Evolutionary conservation across 2,113 vertebrate species (phyloP), one percentile per base, ranked within the genome.

Genomic region (Datnioides undecimradiatus): DNA sequence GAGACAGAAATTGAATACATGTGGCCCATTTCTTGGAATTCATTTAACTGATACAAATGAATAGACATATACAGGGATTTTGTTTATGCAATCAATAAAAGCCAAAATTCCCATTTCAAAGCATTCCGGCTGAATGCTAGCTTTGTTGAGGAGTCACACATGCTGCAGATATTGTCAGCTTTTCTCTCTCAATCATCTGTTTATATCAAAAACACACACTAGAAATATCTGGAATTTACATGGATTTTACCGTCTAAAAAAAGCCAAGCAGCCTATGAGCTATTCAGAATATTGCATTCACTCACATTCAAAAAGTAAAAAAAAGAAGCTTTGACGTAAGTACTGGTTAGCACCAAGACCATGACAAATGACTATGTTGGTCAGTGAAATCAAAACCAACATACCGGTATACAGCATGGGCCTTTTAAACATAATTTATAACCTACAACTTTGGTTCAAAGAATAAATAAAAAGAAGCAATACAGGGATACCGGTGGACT

Each of bases 1-100:
- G 41, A 82, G 33, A 60, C 27, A 72, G 54, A 77, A 83, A 88
- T 31, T 54, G 2, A 84, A 90, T 48, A 74, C 52, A 90, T 49
- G 59, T 77, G 69, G 63, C 41, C 34, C 1, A 12, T 49, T 66
- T 67, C 67, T 72, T 55, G 36, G 29, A 81, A 64, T 66, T 57
- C 0, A 68, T 70, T 79, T 38, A 14, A 68, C 8, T 51, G 31
- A 76, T n/a, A 51, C 6, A 5, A 11, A 66, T 76, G 17, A 67
- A 57, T 19, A 60, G 4, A 60, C 21, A 66, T 52, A 12, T 19
- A 31, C 4, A 13, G 9, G 3, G 12, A 5, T 64, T 34, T 59
- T 38, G 25, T 82, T 70, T 58, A 58, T 48, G 33, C 40, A 73
- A 70, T 64, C 8, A 63, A 62, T 62, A 19, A 52, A 62, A 38